phyloP scores from a whole-genome alignment of 2,113 vertebrate species.

The Sclerurus mexicanus region DNA sequence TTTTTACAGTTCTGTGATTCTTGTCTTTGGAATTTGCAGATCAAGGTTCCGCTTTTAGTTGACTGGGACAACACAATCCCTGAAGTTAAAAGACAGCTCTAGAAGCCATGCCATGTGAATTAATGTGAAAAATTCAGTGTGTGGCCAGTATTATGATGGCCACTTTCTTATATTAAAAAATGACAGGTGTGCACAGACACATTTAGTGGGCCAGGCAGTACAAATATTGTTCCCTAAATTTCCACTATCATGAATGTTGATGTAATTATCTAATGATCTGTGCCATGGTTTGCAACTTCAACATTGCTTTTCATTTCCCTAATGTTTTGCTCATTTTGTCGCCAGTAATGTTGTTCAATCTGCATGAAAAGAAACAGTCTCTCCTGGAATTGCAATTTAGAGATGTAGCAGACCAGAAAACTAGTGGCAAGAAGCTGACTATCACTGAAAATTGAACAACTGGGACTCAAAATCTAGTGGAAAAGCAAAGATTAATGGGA shows the following conservation, averaged over 20 bases:
- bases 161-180: constrained; percentile 53
- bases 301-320: constrained; percentile 63
- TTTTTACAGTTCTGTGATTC: constrained; percentile 12
- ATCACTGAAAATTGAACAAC: constrained; percentile 63
- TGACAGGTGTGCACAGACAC: constrained; percentile 44
- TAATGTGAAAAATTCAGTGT: constrained; percentile 29
- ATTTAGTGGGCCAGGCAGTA: constrained; percentile 19
- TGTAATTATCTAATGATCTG: constrained; percentile 61
- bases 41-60: constrained; percentile 42
- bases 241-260: constrained; percentile 59
- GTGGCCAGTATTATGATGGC: constrained; percentile 5
- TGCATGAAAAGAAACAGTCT: constrained; percentile 20
- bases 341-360: constrained; percentile 30
- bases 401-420: constrained; percentile 43
- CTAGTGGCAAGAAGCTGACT: constrained; percentile 41
- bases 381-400: constrained; percentile 32
- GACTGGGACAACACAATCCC: constrained; percentile 57
- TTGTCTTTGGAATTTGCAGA: constrained; percentile 56
- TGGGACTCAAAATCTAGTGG: constrained; percentile 36
- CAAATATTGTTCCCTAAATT: constrained; percentile 60
- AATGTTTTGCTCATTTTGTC: constrained; percentile 51
- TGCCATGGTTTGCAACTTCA: constrained; percentile 37
- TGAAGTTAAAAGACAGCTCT: constrained; percentile 55
- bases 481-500: constrained; percentile 58
- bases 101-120: constrained; percentile 57